Evolutionary conservation across 2,113 vertebrate species (phyloP).

Genomic region (Callaeas wilsoni): DNA sequence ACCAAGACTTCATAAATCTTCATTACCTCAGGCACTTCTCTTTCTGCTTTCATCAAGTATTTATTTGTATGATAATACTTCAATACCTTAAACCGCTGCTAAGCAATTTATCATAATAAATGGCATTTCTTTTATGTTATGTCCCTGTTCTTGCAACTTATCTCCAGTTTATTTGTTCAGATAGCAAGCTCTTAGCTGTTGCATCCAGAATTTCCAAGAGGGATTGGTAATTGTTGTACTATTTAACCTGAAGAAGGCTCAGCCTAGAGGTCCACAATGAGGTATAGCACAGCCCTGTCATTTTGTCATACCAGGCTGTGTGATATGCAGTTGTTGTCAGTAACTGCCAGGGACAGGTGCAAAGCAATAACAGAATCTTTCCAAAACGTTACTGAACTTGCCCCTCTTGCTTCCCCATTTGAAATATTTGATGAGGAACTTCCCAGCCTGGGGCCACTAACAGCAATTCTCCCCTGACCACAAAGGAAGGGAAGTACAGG

Average conservation of each 20-base stretch:
- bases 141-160: neutral
- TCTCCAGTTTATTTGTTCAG: neutral
- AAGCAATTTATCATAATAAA: constrained; percentile 17
- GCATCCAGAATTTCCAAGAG: neutral
- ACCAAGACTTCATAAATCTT: constrained; percentile 16
- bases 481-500: neutral
- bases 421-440: neutral
- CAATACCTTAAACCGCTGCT: neutral
- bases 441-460: neutral
- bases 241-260: neutral
- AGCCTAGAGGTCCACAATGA: neutral
- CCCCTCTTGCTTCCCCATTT: neutral
- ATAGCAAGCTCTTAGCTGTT: neutral
- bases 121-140: neutral
- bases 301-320: neutral
- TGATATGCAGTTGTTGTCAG: neutral
- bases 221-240: neutral
- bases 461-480: neutral
- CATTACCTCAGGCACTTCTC: neutral
- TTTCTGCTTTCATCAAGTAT: constrained; percentile 26
- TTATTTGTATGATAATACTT: constrained; percentile 41
- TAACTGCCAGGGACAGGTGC: neutral
- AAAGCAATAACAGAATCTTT: neutral
- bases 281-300: neutral
- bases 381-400: neutral